Percentiles rank a stretch among this genome's conserved stretches.
phyloP scores from a whole-genome alignment of 2,797 vertebrate genomes.

The Emys orbicularis region DNA sequence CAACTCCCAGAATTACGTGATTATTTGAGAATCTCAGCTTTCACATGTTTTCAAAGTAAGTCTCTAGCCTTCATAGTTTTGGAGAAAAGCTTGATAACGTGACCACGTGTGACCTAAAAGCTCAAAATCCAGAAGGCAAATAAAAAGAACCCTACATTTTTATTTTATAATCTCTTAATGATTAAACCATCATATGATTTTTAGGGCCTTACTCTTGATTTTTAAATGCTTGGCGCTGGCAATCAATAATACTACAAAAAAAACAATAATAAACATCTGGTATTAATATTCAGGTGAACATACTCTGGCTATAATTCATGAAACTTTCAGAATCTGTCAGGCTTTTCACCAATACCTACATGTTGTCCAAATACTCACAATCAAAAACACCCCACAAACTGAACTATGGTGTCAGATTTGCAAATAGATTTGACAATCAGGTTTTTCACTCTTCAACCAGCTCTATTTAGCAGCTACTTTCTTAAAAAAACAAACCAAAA shows the following conservation, averaged over 20 bases:
- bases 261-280: background rate
- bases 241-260: background rate
- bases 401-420: background rate
- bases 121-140: background rate
- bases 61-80: background rate
- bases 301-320: background rate
- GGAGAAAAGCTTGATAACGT: background rate
- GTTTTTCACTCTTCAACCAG: background rate
- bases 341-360: background rate
- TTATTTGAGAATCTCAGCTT: background rate
- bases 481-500: background rate
- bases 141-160: background rate
- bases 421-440: background rate
- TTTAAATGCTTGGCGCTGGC: background rate
- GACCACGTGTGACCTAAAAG: background rate
- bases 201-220: accelerated
- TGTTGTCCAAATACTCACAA: background rate
- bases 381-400: background rate
- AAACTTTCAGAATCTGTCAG: background rate
- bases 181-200: background rate
- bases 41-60: background rate
- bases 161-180: background rate
- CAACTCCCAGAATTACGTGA: background rate
- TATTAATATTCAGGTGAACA: background rate
- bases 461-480: background rate